Evolutionary conservation across 2,888 invertebrate genomes (phyloP), one percentile per base, ranked within the genome.

Genomic region (Dysmachus trigonus): DNA sequence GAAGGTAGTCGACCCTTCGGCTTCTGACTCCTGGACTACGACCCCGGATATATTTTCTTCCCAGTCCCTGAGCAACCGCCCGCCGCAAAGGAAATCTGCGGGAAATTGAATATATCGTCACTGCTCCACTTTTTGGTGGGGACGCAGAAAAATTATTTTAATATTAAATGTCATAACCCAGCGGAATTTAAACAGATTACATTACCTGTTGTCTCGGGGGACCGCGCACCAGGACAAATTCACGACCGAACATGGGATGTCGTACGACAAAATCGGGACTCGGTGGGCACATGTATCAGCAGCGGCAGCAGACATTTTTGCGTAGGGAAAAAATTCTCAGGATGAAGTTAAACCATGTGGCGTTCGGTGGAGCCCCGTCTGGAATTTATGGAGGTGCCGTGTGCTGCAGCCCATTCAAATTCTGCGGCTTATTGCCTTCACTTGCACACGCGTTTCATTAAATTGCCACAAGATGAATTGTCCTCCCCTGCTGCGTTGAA

Each of bases 321-420:
- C 4, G 51, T 13, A 51, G 15, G n/a, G n/a, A n/a, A n/a, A n/a
- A n/a, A n/a, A n/a, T n/a, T n/a, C n/a, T n/a, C n/a, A n/a, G n/a
- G n/a, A n/a, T n/a, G n/a, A 51, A 30, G 47, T 79, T n/a, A n/a
- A n/a, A n/a, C 41, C 79, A 79, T 79, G 79, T 51, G 27, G 47
- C 47, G 27, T 31, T 18, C 27, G 22, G 41, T 8, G 53, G 31
- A 31, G 31, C 62, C 74, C 85, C 86, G 53, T 71, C 85, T 85
- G 30, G 35, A 87, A 87, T 87, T 85, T 89, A 88, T 88, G 76
- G 76, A 87, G 87, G 88, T 83, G 86, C 85, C 87, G 87, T 86
- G 38, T 87, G 87, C 35, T 41, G 62, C 41, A 51, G 76, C 83
- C 71, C 87, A 86, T 87, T 87, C 30, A 73, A 88, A 89, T 84